These are phyloP conservation scores for Cataglyphis cursor DNA, from an alignment of 2,888 invertebrate species.

Conservation along the genomic window DNA sequence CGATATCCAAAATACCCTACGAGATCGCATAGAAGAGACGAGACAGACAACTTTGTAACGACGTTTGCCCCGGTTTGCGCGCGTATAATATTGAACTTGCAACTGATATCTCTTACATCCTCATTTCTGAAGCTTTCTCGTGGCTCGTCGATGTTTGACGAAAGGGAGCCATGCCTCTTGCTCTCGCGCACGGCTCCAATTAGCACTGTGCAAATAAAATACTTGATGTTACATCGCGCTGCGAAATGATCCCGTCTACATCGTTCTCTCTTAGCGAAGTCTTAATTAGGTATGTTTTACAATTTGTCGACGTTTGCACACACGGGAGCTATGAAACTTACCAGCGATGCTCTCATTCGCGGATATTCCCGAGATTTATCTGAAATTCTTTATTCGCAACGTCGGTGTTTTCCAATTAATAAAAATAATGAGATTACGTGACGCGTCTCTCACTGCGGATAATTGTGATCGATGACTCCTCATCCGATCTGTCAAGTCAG, in stretches of 20 bases:
- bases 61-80: conserved; percentile 12
- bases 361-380: background rate
- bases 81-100: conserved; percentile 40
- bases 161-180: background rate
- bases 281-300: conserved; percentile 42
- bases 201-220: conserved; percentile 44
- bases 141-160: conserved; percentile 28
- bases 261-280: conserved; percentile 19
- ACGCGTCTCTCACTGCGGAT: background rate
- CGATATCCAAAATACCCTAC: background rate
- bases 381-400: conserved; percentile 7
- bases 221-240: background rate
- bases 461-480: conserved; percentile 30
- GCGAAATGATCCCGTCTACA: conserved; percentile 9
- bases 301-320: conserved; percentile 24
- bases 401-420: conserved; percentile 16
- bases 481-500: conserved; percentile 11
- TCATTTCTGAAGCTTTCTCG: conserved; percentile 34
- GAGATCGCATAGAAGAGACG: conserved; percentile 16
- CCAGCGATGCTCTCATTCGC: conserved; percentile 10
- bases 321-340: background rate
- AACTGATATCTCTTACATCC: conserved; percentile 35
- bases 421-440: conserved; percentile 28
- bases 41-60: conserved; percentile 25
- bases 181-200: conserved; percentile 14